phyloP scores from a whole-genome alignment of 2,888 invertebrate species.

The Oligia fasciuncula region DNA sequence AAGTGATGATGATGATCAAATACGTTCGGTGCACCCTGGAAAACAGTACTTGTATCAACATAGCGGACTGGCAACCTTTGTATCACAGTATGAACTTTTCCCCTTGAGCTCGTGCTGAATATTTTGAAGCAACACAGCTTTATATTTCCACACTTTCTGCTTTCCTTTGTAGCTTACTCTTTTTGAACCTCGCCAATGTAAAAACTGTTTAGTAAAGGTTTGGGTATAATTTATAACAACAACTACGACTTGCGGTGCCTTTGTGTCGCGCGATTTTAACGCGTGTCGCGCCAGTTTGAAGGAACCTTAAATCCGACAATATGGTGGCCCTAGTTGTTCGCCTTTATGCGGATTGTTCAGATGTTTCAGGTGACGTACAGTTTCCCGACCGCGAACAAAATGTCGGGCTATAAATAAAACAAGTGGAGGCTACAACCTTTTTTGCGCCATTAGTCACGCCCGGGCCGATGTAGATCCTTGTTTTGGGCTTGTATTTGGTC shows the following conservation, averaged over 20 bases:
- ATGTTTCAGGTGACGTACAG: constrained; percentile 50
- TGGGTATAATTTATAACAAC: constrained; percentile 39
- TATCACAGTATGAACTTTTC: neutral
- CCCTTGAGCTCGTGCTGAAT: neutral
- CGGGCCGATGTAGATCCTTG: constrained; percentile 24
- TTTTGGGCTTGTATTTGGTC: constrained; percentile 29
- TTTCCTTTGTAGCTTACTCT: constrained; percentile 31
- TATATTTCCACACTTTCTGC: neutral
- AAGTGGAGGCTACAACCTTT: constrained; percentile 35
- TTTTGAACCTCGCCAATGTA: constrained; percentile 24
- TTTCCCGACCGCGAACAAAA: constrained; percentile 34
- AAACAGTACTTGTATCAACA: neutral
- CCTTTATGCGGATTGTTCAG: constrained; percentile 33
- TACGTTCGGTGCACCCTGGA: neutral
- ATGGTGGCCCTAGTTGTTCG: no score
- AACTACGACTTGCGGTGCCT: neutral
- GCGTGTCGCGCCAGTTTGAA: no score
- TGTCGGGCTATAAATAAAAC: constrained; percentile 30
- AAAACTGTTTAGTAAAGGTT: constrained; percentile 13
- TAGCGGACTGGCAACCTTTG: neutral
- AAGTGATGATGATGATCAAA: neutral
- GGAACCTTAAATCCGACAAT: no score
- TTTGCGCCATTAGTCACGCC: constrained; percentile 47
- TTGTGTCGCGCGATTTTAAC: no score
- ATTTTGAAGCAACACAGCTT: constrained; percentile 29